phyloP scores from a whole-genome alignment of 2,797 vertebrate species.

The Heterohyrax brucei region DNA sequence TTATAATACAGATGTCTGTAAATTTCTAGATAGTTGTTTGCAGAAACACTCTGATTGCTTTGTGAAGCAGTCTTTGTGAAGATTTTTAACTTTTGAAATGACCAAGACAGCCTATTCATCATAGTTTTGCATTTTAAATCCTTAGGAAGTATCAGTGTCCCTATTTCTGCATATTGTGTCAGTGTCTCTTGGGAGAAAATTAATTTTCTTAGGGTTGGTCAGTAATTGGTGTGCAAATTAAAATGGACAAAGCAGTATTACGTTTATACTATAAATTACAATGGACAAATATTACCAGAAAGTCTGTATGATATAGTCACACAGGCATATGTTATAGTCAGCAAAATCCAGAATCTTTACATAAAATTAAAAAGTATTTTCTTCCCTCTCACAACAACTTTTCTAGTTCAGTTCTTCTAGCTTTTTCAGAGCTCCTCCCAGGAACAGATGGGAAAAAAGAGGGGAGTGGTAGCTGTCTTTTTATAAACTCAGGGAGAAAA shows the following conservation, averaged over 20 bases:
- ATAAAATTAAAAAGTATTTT: background rate
- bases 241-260: conserved; percentile 62
- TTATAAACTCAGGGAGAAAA: background rate
- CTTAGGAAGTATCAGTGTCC: conserved; percentile 67
- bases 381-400: conserved; percentile 8
- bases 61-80: conserved; percentile 75
- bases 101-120: conserved; percentile 63
- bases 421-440: conserved; percentile 10
- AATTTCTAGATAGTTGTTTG: conserved; percentile 80
- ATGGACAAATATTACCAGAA: conserved; percentile 10
- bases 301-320: conserved; percentile 13
- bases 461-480: background rate
- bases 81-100: conserved; percentile 72
- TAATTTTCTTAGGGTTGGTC: conserved; percentile 57
- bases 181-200: conserved; percentile 68
- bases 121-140: conserved; percentile 76
- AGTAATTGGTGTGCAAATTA: conserved; percentile 67
- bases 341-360: conserved; percentile 56
- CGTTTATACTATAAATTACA: background rate
- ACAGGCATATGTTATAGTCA: conserved; percentile 36
- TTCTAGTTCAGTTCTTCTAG: conserved; percentile 59
- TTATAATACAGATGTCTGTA: conserved; percentile 80
- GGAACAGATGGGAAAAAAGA: background rate
- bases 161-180: conserved; percentile 65
- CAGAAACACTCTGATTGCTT: conserved; percentile 77